Evolutionary conservation across 2,888 invertebrate genomes (phyloP), one percentile per base, ranked within the genome.

Genomic region (Dusona sp.): DNA sequence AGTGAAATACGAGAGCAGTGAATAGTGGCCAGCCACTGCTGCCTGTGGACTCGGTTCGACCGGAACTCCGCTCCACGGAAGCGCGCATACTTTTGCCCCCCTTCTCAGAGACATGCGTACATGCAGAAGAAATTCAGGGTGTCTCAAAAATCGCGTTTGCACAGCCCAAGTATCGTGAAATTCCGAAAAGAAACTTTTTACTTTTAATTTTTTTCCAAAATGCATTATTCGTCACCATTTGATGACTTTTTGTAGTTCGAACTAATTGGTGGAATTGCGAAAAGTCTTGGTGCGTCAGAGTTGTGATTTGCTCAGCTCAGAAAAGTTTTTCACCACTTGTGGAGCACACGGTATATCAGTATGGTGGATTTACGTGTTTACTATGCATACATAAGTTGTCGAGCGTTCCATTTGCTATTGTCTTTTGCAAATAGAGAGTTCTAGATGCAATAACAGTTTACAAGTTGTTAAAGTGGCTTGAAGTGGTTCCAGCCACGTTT

Each of bases 41-140:
- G 16, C 36, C 33, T 25, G 89, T 89, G 89, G 89, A 88, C 87
- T 91, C 87, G 89, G 89, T 89, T 91, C 89, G 90, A 90, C 92
- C 93, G 93, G 93, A 93, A 93, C 90, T 92, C 83, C 93, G 93
- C 93, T 93, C 93, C 93, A 93, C 87, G 93, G 93, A 92, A 93
- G 92, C 93, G 92, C 90, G 87, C 88, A 91, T 90, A 88, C 89
- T 89, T 88, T 88, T 88, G 86, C 77, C 88, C 83, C 88, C 81
- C 82, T 78, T 87, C 86, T 77, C 79, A 67, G 73, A 85, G 48
- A 72, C 78, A 54, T 51, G 42, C 68, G 64, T 72, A 75, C 65
- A 16, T 16, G 42, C 4, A 29, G 13, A 16, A 54, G 29, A 29
- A 61, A 29, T 29, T 29, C 29, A 29, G 29, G 61, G 61, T 61